Base-by-base conservation (phyloP, 2,888 invertebrate genomes). In the Belgica antarctica region DNA sequence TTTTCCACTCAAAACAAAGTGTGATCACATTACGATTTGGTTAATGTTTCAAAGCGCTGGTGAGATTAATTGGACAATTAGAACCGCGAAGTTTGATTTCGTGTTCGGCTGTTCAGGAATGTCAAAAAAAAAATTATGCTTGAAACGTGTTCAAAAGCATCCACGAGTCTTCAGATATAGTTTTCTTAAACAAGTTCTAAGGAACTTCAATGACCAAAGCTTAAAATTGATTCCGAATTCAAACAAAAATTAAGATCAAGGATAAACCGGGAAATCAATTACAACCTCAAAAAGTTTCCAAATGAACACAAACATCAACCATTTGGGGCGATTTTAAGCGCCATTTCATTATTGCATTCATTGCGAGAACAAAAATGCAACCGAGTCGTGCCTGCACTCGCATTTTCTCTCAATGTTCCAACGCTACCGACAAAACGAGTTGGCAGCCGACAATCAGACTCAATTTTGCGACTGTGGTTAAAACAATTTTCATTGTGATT, bases 31-130 rank as follows among this genome's bases (percentile, higher is more conserved):
- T 63, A 41, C 63, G 63, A 63, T 66, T 66, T 15, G 47, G 47
- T 66, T 66, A 66, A 66, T 47, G 31, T 52, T 66, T 66, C 19
- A 66, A 66, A 66, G 28, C 36, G 22, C 28, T 36, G 41, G 63
- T 46, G 15, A 41, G 63, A 63, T 63, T 63, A 63, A 63, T 63
- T 41, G 63, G 63, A 41, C 63, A 63, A 63, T 63, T 63, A 63
- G 41, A 17, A 28, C n/a, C n/a, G n/a, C n/a, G n/a, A n/a, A 12
- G 41, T 41, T 41, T 41, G 41, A n/a, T n/a, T 12, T n/a, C 41
- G 63, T 36, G n/a, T n/a, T n/a, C n/a, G n/a, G n/a, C n/a, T n/a
- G n/a, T n/a, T n/a, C n/a, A n/a, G n/a, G n/a, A n/a, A n/a, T n/a
- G n/a, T n/a, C n/a, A n/a, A n/a, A n/a, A n/a, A n/a, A n/a, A n/a